Evolutionary conservation across 2,113 vertebrate genomes (phyloP), one percentile per base, ranked within the genome.

Genomic region (Setophaga coronata): DNA sequence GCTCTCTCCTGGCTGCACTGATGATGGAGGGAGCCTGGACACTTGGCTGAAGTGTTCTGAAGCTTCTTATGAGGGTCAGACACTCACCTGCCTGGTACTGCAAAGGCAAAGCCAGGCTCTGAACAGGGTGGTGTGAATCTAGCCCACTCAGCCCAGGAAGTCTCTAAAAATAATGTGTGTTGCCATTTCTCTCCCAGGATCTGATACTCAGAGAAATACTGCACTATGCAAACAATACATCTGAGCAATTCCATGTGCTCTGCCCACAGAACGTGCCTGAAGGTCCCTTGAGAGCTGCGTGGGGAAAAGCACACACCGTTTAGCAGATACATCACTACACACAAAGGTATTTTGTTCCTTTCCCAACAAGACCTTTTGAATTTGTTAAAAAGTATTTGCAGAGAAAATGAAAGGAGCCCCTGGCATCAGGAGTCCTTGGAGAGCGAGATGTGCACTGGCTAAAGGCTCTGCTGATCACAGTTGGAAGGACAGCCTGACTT

Each of bases 401-500:
- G 94, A 95, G 77, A 95, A 96, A 97, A 97, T 89, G 83, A 94
- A 97, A 93, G 96, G 81, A 96, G 95, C 94, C 91, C 53, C 93
- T 96, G 93, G 94, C 94, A 95, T 79, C 84, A 79, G 77, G 42
- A 93, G 83, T 96, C 95, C 94, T 95, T 95, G 93, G 93, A 96
- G 94, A 91, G 15, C 3, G 29, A 92, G 93, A 91, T 94, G 24
- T 93, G 83, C 84, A 84, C 72, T 90, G 94, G 95, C 89, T 95
- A 96, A 96, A 96, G 94, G 89, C 95, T 96, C 94, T 84, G 87
- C 87, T 95, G 95, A 95, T 95, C 91, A 50, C 83, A 95, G 81
- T 94, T 93, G 94, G 96, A 97, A 96, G 95, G 95, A 94, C 94
- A 94, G 93, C 48, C 93, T 96, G 93, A 95, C 94, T 96, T 97